Conservation (phyloP, 2,888 invertebrate species). For the Acanthosepion lycidas region DNA sequence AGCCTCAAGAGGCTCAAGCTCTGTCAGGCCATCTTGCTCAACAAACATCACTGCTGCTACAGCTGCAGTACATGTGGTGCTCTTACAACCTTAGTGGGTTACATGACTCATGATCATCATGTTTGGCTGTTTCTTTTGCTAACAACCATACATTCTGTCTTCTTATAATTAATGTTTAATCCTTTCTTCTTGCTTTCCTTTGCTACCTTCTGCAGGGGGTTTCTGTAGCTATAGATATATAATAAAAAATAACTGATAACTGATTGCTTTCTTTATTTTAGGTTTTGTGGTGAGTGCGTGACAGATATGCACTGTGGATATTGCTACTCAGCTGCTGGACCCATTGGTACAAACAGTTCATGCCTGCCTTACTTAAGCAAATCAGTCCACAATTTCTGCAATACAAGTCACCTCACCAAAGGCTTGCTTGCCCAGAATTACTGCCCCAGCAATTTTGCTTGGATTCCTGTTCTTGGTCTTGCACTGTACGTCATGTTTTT, state of each 20-base stretch:
- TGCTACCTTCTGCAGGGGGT: no score
- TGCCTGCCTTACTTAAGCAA: slow-evolving; percentile 61
- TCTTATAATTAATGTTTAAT: no score
- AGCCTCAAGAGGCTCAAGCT: no score
- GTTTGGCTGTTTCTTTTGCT: no score
- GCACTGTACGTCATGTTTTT: slow-evolving; percentile 74
- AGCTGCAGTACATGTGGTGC: no score
- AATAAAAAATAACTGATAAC: background rate
- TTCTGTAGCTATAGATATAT: no score
- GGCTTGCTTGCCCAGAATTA: slow-evolving; percentile 70
- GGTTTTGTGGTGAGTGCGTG: slow-evolving; percentile 62
- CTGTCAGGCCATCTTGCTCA: no score
- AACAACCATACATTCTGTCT: no score
- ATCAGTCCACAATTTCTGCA: slow-evolving; percentile 52
- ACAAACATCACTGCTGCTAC: no score
- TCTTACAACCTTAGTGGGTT: no score
- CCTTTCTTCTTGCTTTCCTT: no score
- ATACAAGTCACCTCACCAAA: slow-evolving; percentile 44
- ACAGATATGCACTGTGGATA: slow-evolving; percentile 74
- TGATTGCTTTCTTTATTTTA: slow-evolving; percentile 47
- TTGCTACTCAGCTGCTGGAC: slow-evolving; percentile 70
- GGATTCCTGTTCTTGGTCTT: slow-evolving; percentile 73
- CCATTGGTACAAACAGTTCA: slow-evolving; percentile 60
- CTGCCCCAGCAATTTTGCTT: slow-evolving; percentile 74
- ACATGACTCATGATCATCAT: no score